Evolutionary conservation across 2,888 invertebrate species (phyloP).

Genomic region (Lasioglossum pauxillum): DNA sequence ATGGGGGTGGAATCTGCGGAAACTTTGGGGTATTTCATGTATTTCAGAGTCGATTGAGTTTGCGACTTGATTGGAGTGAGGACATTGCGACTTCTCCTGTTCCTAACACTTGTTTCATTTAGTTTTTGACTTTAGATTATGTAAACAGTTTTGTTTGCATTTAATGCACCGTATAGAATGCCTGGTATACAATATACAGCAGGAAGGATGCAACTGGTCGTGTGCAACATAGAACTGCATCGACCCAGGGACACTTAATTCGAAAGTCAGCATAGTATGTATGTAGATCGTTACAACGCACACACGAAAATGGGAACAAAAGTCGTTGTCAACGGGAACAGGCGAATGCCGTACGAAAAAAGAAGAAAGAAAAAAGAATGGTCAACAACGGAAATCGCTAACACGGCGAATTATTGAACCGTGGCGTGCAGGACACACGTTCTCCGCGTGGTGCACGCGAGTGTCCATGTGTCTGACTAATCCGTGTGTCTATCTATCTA

Average conservation of each 20-base stretch:
- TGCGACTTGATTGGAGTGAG: background rate
- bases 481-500: background rate
- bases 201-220: background rate
- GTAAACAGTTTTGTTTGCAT: too few relatives aligned
- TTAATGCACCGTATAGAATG: too few relatives aligned
- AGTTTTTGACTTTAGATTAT: too few relatives aligned
- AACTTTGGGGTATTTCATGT: background rate
- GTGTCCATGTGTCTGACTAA: background rate
- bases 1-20: background rate
- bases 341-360: conserved; percentile 33
- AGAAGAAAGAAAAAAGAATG: background rate
- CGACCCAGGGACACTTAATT: background rate
- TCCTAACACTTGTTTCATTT: too few relatives aligned
- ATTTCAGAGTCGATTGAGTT: background rate
- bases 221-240: background rate
- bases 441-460: background rate
- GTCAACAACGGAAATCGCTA: conserved; percentile 66
- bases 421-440: conserved; percentile 39
- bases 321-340: background rate
- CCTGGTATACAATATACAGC: background rate
- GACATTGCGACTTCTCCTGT: too few relatives aligned
- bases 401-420: conserved; percentile 70
- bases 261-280: background rate
- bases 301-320: background rate
- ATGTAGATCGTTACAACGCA: background rate